phyloP scores from a whole-genome alignment of 2,888 invertebrate species.

The Mechanitis messenoides region DNA sequence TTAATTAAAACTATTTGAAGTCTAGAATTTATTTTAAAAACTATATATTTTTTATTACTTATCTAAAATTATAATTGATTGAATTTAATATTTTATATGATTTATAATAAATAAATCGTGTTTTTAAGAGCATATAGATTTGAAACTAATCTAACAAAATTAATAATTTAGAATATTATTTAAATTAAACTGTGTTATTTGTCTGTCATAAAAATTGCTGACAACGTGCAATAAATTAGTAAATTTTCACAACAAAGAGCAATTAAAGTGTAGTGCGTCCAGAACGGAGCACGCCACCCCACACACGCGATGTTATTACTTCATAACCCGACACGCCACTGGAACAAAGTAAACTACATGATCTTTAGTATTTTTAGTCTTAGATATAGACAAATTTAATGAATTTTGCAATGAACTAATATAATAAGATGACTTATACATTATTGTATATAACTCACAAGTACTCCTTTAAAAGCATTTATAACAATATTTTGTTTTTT shows the following conservation, averaged over 20 bases:
- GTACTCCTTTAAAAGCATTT: too few species aligned
- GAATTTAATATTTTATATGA: too few species aligned
- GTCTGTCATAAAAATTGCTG: neutral
- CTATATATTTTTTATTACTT: neutral
- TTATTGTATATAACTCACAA: too few species aligned
- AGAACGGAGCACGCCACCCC: slow-evolving; percentile 11
- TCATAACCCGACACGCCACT: neutral
- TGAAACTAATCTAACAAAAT: too few species aligned
- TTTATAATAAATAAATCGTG: too few species aligned
- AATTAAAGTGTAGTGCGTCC: slow-evolving; percentile 19
- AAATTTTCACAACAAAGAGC: slow-evolving; percentile 18
- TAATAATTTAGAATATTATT: neutral
- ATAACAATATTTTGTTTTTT: too few species aligned
- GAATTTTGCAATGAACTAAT: too few species aligned
- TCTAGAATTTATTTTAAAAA: neutral
- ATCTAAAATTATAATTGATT: too few species aligned
- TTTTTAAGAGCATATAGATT: too few species aligned
- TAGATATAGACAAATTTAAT: too few species aligned
- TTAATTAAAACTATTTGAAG: neutral
- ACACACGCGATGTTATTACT: slow-evolving; percentile 24
- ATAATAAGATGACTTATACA: too few species aligned
- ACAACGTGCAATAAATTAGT: slow-evolving; percentile 13
- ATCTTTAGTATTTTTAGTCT: too few species aligned
- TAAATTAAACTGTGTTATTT: neutral
- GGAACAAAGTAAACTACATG: neutral